These are phyloP conservation scores for Chaenogobius annularis DNA, from an alignment of 2,113 vertebrate genomes.

Conservation along the genomic window DNA sequence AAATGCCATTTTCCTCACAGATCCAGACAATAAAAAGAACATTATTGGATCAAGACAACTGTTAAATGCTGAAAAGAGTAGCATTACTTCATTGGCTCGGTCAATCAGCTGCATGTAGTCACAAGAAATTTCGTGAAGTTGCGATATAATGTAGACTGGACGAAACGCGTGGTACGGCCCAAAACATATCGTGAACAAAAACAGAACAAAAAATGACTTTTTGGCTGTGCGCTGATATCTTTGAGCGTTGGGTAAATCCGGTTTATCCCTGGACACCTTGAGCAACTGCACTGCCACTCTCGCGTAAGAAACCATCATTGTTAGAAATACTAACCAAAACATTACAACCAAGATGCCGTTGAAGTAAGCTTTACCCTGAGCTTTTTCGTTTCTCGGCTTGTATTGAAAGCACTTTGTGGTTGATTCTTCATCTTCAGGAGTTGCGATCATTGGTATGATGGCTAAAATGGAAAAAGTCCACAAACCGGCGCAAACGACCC, in stretches of 20 bases:
- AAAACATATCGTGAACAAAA: constrained; percentile 90
- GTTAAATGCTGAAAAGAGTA: constrained; percentile 89
- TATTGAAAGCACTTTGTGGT: constrained; percentile 81
- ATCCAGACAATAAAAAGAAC: constrained; percentile 90
- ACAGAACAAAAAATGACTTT: constrained; percentile 89
- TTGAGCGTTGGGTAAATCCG: constrained; percentile 83
- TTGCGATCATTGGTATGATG: constrained; percentile 71
- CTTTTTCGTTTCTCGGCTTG: constrained; percentile 61
- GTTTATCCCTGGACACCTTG: constrained; percentile 77
- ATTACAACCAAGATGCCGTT: constrained; percentile 77
- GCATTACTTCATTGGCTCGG: constrained; percentile 85
- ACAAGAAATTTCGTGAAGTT: constrained; percentile 66
- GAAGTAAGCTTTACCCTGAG: constrained; percentile 78
- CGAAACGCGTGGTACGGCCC: constrained; percentile 89
- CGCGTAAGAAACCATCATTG: constrained; percentile 82
- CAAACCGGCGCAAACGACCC: constrained; percentile 74
- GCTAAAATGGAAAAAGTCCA: constrained; percentile 78
- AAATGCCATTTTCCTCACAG: constrained; percentile 80
- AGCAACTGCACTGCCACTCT: constrained; percentile 84
- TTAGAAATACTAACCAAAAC: constrained; percentile 86
- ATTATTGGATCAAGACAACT: constrained; percentile 93
- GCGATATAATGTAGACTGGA: constrained; percentile 81
- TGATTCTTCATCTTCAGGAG: constrained; percentile 44
- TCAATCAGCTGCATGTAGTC: constrained; percentile 67
- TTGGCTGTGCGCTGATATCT: constrained; percentile 80